phyloP scores from a whole-genome alignment of 2,113 vertebrate species.

The Scophthalmus maximus region DNA sequence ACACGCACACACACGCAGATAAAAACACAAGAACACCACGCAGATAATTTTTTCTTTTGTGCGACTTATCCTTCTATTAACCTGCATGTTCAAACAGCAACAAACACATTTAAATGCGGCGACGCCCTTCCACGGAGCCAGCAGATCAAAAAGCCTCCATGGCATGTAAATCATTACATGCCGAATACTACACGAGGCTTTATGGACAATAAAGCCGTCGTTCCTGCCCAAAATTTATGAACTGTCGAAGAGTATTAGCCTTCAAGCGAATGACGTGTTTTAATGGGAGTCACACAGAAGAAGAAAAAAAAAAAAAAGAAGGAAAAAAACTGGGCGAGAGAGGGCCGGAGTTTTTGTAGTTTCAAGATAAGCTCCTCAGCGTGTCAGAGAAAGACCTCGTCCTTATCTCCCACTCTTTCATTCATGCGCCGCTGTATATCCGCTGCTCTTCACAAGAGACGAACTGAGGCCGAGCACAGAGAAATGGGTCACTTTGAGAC shows the following conservation, averaged over 20 bases:
- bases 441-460: constrained; percentile 41
- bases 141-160: constrained; percentile 25
- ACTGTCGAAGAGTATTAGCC: constrained; percentile 45
- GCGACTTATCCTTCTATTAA: background rate
- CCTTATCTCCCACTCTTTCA: constrained; percentile 64
- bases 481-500: constrained; percentile 64
- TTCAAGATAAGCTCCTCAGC: constrained; percentile 54
- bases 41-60: background rate
- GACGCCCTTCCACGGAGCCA: constrained; percentile 22
- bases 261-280: constrained; percentile 39
- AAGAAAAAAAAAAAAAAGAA: too few species aligned
- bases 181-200: constrained; percentile 30
- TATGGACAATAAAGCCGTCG: constrained; percentile 52
- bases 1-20: too few species aligned
- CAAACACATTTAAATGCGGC: constrained; percentile 15
- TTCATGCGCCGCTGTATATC: constrained; percentile 59
- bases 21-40: background rate
- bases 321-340: constrained; percentile 36
- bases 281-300: constrained; percentile 1
- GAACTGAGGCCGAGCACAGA: constrained; percentile 52
- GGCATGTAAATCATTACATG: constrained; percentile 25
- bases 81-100: background rate
- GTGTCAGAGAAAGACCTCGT: constrained; percentile 44
- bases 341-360: constrained; percentile 39
- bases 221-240: constrained; percentile 31